Evolutionary conservation across 1,140 invertebrate species (phyloP), one percentile per base, ranked within the genome.

Genomic region (Chelonus insularis): DNA sequence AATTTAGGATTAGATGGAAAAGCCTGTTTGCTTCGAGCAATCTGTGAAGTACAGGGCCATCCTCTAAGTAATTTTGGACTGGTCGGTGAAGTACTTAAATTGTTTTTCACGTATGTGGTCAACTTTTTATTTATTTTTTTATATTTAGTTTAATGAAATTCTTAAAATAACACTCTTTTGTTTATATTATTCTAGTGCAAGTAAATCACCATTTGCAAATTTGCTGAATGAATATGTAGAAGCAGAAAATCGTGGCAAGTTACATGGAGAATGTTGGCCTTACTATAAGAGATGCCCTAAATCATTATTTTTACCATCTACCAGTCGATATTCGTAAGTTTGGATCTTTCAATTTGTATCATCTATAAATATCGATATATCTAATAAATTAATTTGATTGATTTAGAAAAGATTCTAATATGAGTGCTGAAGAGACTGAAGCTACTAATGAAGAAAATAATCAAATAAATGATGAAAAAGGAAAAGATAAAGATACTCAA

Each of bases 31-130:
- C 76, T 94, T 36, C 81, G 92, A 62, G 91, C 91, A 2, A 93
- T 94, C 50, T 94, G 92, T 67, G 92, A 94, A 78, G 87, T 93
- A 34, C 91, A 93, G 63, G 89, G 91, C 4, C 86, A 91, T 71
- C 88, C 89, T 0, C 68, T 92, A n/a, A 84, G 82, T 32, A 89
- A 89, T 68, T 91, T 90, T 65, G 91, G 91, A 6, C 83, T 93
- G 11, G 72, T 92, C 16, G 91, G 91, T 0, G 91, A 93, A 84
- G 86, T 92, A 68, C 82, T 91, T 29, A 91, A 91, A 73, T 70
- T 92, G 11, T 92, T 93, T 75, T 86, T 93, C 65, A 90, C 89
- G 91, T 92, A 76, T 86, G 86, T 84, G n/a, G n/a, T n/a, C n/a
- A n/a, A 34, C 34, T 47, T 11, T 47, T 65, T 45, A 21, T 14